phyloP scores from a whole-genome alignment of 2,888 invertebrate species.

The Clunio marinus region DNA sequence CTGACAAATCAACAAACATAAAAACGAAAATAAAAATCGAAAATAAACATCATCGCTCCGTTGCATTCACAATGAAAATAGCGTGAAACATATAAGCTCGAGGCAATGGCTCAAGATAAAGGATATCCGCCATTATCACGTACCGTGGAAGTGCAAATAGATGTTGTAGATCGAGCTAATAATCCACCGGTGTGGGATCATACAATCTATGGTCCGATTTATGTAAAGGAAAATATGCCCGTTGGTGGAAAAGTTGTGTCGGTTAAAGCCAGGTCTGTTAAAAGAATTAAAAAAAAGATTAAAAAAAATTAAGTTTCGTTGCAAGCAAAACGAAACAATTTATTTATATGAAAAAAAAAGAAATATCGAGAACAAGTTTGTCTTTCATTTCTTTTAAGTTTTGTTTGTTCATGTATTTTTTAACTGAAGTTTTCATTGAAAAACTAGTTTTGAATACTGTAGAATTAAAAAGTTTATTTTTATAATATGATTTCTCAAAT shows the following conservation, averaged over 20 bases:
- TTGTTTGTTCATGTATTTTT: conserved; percentile 4
- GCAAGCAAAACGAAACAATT: conserved; percentile 2
- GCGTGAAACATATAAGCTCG: conserved; percentile 95
- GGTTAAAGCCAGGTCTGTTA: conserved; percentile 95
- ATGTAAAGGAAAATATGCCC: conserved; percentile 96
- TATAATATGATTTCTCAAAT: not conserved
- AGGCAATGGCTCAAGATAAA: conserved; percentile 98
- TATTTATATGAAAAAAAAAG: not conserved
- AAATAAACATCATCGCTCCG: not conserved
- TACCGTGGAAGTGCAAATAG: conserved; percentile 96
- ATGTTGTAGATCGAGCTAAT: conserved; percentile 96
- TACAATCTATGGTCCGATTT: conserved; percentile 93
- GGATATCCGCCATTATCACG: conserved; percentile 92
- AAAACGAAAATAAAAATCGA: too few species aligned
- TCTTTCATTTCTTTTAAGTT: not conserved
- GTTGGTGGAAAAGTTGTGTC: conserved; percentile 97
- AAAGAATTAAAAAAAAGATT: not conserved
- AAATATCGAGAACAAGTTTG: not conserved
- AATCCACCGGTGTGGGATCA: conserved; percentile 97
- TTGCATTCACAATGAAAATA: conserved; percentile 16
- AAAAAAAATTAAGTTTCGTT: not conserved
- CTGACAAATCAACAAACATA: not conserved
- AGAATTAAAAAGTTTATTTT: not conserved
- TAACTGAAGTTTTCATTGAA: conserved; percentile 4
- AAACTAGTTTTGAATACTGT: conserved; percentile 3